Conservation (phyloP, 2,113 vertebrate species). For the Lichenostomus cassidix region DNA sequence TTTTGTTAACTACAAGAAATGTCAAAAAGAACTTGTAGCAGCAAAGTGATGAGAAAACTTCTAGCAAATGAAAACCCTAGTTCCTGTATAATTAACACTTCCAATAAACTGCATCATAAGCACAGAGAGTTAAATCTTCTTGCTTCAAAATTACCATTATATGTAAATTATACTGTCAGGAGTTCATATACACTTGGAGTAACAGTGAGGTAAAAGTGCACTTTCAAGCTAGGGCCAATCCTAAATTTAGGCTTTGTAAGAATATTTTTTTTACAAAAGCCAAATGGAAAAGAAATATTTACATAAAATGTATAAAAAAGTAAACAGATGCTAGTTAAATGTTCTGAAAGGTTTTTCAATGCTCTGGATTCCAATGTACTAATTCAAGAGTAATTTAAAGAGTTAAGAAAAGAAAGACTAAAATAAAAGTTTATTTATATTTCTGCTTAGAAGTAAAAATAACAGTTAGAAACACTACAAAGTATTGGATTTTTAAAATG, state of each 20-base stretch:
- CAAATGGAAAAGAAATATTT: conserved; percentile 18
- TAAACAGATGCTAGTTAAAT: background rate
- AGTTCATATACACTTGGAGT: background rate
- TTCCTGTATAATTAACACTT: background rate
- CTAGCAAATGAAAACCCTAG: background rate
- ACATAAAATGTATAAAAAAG: background rate
- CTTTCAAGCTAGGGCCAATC: background rate
- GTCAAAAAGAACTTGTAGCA: background rate
- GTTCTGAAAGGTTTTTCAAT: background rate
- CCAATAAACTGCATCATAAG: background rate
- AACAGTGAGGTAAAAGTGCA: background rate
- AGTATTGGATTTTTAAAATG: background rate
- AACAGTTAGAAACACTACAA: background rate
- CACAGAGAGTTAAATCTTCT: background rate
- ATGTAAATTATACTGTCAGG: background rate
- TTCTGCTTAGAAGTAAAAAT: background rate
- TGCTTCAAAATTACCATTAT: background rate
- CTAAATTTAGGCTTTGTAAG: background rate
- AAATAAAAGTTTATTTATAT: background rate
- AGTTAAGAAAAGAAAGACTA: background rate
- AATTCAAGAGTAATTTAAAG: background rate
- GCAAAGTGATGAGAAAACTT: background rate
- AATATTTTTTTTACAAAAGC: background rate
- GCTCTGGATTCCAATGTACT: background rate
- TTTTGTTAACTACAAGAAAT: background rate